These are phyloP conservation scores for Melikaiella ostensackeni DNA, from an alignment of 2,888 invertebrate species.

Conservation along the genomic window DNA sequence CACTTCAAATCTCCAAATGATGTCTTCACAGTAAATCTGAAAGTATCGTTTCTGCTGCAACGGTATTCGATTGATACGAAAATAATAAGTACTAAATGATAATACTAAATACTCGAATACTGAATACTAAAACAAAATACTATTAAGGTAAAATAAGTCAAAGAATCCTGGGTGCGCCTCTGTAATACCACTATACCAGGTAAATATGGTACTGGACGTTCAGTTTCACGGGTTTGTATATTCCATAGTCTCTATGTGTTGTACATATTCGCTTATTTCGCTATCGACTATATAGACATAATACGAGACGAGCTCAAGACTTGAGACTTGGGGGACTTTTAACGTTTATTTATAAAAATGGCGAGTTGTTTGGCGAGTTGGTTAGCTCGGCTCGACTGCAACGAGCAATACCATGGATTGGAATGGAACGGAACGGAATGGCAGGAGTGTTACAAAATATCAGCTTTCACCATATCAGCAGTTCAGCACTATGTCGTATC, in stretches of 20 bases:
- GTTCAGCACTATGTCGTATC: constrained; percentile 61
- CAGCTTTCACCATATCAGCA: constrained; percentile 76
- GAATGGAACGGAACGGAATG: constrained; percentile 73
- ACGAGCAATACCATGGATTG: constrained; percentile 66
- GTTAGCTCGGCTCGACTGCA: constrained; percentile 55
- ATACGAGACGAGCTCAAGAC: constrained; percentile 51
- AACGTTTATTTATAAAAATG: constrained; percentile 43
- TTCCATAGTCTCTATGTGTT: not conserved
- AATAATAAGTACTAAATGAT: too few species aligned
- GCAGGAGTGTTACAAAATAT: constrained; percentile 77
- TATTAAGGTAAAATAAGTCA: constrained; percentile 45
- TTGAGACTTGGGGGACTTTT: constrained; percentile 34
- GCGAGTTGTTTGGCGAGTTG: constrained; percentile 45
- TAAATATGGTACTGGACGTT: constrained; percentile 60
- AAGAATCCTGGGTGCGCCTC: constrained; percentile 65
- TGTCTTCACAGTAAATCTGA: too few species aligned
- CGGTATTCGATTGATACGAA: too few species aligned
- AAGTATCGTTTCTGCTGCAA: too few species aligned
- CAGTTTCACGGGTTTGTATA: constrained; percentile 19
- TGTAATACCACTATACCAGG: not conserved
- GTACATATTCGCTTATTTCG: constrained; percentile 27
- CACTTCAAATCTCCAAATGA: too few species aligned
- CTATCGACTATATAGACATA: constrained; percentile 1
- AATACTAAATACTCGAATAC: too few species aligned
- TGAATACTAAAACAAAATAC: too few species aligned